Evolutionary conservation across 1,140 invertebrate species (phyloP), one percentile per base, ranked within the genome.

Genomic region (Gonioctena quinquepunctata): DNA sequence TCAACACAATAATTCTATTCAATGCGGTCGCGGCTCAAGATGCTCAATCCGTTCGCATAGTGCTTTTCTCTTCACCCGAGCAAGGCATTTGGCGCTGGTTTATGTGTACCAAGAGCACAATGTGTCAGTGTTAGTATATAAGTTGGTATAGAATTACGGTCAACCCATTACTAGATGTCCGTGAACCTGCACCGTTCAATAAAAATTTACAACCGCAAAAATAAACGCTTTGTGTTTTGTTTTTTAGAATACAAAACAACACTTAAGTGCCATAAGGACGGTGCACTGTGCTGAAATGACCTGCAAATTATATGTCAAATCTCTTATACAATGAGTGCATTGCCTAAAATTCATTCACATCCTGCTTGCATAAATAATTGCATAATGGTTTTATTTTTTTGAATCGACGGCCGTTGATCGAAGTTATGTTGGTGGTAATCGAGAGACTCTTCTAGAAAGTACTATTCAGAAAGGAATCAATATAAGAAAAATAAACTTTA

Each of bases 351-450:
- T 54, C 50, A 26, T 27, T 54, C 22, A 52, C 48, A 26, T 54
- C 49, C 63, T 26, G 48, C 23, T 23, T 54, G 18, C 52, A 54
- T 21, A 19, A 28, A 18, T 66, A 66, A 66, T 66, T 66, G 63
- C 63, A 66, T 66, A 66, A 66, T 66, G 54, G 63, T 66, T 66
- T 54, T 66, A 66, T 66, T 66, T 66, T 66, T 62, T 62, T 22
- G 23, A 27, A 42, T 19, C 22, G 28, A 11, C 33, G 21, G n/a
- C n/a, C n/a, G n/a, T n/a, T n/a, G n/a, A n/a, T n/a, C n/a, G n/a
- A n/a, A n/a, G n/a, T n/a, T n/a, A n/a, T n/a, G n/a, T n/a, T n/a
- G n/a, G n/a, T n/a, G n/a, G n/a, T n/a, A n/a, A n/a, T n/a, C n/a
- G n/a, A n/a, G n/a, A n/a, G n/a, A n/a, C n/a, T n/a, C n/a, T n/a